Base-by-base conservation (phyloP, 2,888 invertebrate genomes). In the Cartodere bifasciata region DNA sequence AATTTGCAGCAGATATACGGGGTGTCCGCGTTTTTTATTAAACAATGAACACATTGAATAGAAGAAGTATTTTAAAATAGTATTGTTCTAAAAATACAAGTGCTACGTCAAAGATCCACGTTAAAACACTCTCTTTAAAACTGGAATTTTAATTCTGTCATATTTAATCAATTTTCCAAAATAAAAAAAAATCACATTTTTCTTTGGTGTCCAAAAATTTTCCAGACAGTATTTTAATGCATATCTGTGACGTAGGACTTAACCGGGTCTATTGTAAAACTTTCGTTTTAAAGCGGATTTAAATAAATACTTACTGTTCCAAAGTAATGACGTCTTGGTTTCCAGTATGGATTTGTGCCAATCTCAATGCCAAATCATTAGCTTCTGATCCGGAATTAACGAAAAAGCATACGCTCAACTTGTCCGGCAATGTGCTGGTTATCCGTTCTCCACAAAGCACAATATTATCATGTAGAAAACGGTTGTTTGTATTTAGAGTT, bases 311-410 rank as follows among this genome's bases (percentile, higher is more conserved):
- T 85, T 72, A 97, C 97, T 95, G 94, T 64, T 98, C 94, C 32
- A 98, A 64, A 0, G 90, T 84, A 49, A 98, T 83, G 44, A 94
- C 72, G 57, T 98, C 94, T 47, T 77, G 72, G 40, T 82, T 77
- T 48, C 82, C 79, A 2, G 95, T 95, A 58, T 91, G 84, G 31
- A 86, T 78, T 38, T 81, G 70, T 1, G 95, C 91, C 37, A 98
- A 65, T 36, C 95, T 73, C 22, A 98, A 60, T 0, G 98, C 98
- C 46, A 98, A 70, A 64, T 98, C 98, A 59, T 97, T 98, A 5
- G 97, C 97, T 64, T 98, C 98, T 4, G 95, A 97, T 6, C 97
- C 98, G 1, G 97, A 98, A 63, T 98, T 98, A 32, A 94, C 92
- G 56, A 97, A 83, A 65, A 84, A 97, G 52, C 94, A 92, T 3